Conservation (phyloP, 2,797 vertebrate genomes). For the Sebastes elongatus region DNA sequence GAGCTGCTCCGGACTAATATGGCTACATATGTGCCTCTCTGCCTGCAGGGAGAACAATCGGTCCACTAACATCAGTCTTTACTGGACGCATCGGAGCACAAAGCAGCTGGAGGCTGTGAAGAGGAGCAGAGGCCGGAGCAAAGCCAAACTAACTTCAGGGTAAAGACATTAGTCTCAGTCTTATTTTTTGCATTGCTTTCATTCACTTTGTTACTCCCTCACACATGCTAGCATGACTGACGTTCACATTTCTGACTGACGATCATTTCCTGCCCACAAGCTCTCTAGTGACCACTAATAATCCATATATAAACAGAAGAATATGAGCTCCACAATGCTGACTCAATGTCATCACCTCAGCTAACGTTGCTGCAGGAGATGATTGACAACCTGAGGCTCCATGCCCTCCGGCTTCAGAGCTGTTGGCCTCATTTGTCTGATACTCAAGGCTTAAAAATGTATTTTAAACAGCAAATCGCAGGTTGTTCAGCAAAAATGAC, state of each 20-base stretch:
- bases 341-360: neutral
- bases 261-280: neutral
- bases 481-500: neutral
- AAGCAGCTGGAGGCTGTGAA: slow-evolving; percentile 30
- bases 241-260: neutral
- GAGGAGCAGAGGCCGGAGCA: neutral
- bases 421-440: slow-evolving; percentile 16
- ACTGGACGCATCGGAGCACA: slow-evolving; percentile 8
- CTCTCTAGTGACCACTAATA: neutral
- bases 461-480: neutral
- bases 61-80: slow-evolving; percentile 46
- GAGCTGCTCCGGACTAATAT: slow-evolving; percentile 15
- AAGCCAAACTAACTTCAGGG: slow-evolving; percentile 6
- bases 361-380: neutral
- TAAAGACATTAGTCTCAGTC: slow-evolving; percentile 12
- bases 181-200: slow-evolving; percentile 2
- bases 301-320: neutral
- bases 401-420: neutral
- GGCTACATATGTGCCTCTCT: slow-evolving; percentile 26
- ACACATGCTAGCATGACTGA: neutral
- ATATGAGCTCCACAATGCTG: neutral
- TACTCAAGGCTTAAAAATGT: neutral
- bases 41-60: slow-evolving; percentile 27
- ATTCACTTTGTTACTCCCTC: neutral
- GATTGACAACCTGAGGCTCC: neutral